Evolutionary conservation across 1,140 invertebrate species (phyloP).

Genomic region (Limonius californicus): DNA sequence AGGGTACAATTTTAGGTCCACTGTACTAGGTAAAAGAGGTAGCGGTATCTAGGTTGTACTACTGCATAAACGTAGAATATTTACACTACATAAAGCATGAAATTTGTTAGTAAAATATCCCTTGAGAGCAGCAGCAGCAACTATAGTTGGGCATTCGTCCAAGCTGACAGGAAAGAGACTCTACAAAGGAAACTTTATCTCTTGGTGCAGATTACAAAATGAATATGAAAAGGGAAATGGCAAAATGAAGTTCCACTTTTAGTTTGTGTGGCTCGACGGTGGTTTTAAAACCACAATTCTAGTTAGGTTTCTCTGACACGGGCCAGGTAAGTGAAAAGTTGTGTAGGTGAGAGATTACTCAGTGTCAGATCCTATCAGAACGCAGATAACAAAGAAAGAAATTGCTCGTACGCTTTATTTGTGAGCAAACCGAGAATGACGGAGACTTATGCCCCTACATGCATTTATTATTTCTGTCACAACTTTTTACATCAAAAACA

Average conservation of each 20-base stretch:
- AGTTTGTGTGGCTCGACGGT: not conserved
- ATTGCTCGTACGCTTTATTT: slow-evolving; percentile 9
- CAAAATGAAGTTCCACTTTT: slow-evolving; percentile 9
- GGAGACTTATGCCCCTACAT: not conserved
- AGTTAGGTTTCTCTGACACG: slow-evolving; percentile 4
- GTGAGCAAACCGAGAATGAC: not conserved
- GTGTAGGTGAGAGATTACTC: slow-evolving; percentile 13
- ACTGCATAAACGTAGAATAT: not conserved
- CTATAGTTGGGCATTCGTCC: not conserved
- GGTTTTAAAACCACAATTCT: slow-evolving; percentile 5
- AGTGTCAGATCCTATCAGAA: slow-evolving; percentile 2
- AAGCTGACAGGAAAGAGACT: not conserved
- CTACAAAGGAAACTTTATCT: slow-evolving; percentile 4
- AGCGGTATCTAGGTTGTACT: too few relatives aligned
- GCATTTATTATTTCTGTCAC: slow-evolving; percentile 9
- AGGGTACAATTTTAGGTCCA: too few relatives aligned
- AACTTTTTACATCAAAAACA: slow-evolving; percentile 12
- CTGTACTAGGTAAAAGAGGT: too few relatives aligned
- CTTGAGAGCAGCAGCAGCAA: not conserved
- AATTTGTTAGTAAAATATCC: slow-evolving; percentile 4
- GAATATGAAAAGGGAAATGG: slow-evolving; percentile 7
- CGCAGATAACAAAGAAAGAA: slow-evolving; percentile 10
- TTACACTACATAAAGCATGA: slow-evolving; percentile 9
- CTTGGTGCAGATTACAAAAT: not conserved
- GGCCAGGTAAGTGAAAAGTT: slow-evolving; percentile 11